These are phyloP conservation scores for Synergus umbraculus DNA, from an alignment of 2,888 invertebrate species.

Conservation along the genomic window DNA sequence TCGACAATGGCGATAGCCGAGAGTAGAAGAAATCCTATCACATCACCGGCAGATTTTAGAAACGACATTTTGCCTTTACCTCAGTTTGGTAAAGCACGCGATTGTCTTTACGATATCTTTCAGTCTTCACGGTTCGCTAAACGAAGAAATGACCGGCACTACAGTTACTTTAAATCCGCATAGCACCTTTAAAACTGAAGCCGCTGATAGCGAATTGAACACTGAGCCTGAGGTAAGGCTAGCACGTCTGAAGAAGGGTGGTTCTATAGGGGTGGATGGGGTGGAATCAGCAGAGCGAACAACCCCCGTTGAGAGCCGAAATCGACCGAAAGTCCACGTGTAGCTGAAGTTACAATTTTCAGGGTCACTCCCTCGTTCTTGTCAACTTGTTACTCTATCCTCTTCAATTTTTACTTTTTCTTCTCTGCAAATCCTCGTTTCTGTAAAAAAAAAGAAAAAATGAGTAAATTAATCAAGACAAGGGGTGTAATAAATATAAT, in stretches of 20 bases:
- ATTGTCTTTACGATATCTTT: not conserved
- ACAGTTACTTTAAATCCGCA: conserved; percentile 15
- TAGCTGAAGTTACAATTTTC: conserved; percentile 4
- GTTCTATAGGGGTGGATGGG: not conserved
- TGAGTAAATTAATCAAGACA: too few relatives aligned
- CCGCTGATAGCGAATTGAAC: not conserved
- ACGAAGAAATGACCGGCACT: not conserved
- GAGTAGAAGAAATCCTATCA: conserved; percentile 80
- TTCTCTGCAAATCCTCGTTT: not conserved
- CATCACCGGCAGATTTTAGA: conserved; percentile 80
- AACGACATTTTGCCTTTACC: conserved; percentile 71
- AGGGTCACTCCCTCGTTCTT: conserved; percentile 13
- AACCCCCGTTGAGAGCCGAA: not conserved
- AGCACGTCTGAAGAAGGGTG: not conserved
- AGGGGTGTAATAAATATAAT: too few relatives aligned
- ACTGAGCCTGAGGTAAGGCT: conserved; percentile 1
- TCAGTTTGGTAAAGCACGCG: not conserved
- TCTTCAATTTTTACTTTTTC: not conserved
- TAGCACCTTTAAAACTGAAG: not conserved
- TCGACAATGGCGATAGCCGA: conserved; percentile 79
- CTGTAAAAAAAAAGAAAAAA: conserved; percentile 16
- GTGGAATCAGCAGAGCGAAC: conserved; percentile 4
- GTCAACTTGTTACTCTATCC: not conserved
- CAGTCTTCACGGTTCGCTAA: not conserved
- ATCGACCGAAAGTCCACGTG: conserved; percentile 34